A percentile compares a stretch with the other conserved stretches of the same genome.
phyloP scores from a whole-genome alignment of 2,113 vertebrate genomes.

The Entomyzon cyanotis region DNA sequence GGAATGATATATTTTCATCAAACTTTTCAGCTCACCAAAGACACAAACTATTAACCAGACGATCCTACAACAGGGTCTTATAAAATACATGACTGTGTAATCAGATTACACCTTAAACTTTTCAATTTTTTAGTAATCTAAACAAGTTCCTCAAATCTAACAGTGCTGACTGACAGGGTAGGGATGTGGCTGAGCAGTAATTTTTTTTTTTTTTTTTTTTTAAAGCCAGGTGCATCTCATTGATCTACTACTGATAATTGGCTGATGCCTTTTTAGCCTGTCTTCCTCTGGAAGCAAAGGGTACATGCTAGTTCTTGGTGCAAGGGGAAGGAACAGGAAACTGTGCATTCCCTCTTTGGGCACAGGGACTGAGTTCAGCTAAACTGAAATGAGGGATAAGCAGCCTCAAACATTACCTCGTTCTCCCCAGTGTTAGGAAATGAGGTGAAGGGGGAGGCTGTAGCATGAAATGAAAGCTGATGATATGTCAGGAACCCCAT shows the following conservation, averaged over 20 bases:
- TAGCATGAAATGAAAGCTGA: neutral
- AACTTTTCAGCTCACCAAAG: neutral
- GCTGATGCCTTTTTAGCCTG: neutral
- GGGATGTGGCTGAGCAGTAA: neutral
- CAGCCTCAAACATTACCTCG: neutral
- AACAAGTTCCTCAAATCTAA: neutral
- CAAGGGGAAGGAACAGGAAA: neutral
- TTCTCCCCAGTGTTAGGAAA: neutral
- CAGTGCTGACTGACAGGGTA: neutral
- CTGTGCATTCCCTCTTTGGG: neutral
- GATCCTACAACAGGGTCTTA: neutral
- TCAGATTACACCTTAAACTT: neutral
- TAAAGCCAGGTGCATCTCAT: neutral
- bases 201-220: neutral
- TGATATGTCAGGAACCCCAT: neutral
- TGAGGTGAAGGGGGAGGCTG: neutral
- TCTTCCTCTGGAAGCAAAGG: neutral
- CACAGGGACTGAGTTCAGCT: neutral
- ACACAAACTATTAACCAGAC: neutral
- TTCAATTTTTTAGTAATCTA: neutral
- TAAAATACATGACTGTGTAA: neutral
- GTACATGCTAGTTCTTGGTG: neutral
- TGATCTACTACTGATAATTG: neutral
- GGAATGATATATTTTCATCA: neutral
- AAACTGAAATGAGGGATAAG: neutral